These are phyloP conservation scores for Craseonycteris thonglongyai DNA, from an alignment of 2,113 vertebrate genomes.

Conservation along the genomic window DNA sequence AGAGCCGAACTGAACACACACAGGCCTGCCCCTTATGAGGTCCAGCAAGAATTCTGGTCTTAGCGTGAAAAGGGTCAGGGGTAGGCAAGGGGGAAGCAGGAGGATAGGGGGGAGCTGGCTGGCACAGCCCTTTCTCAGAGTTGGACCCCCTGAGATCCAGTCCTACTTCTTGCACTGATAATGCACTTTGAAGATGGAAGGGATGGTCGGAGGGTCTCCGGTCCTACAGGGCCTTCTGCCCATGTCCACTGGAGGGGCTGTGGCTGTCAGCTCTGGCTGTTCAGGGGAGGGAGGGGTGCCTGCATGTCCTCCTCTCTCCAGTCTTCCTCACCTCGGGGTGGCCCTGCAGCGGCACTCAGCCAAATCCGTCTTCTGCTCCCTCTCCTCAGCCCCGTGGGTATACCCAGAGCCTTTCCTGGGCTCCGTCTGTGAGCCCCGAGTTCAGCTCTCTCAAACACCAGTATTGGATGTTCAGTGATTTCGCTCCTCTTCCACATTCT, in stretches of 20 bases:
- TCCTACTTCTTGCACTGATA: conserved; percentile 85
- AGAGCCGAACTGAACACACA: conserved; percentile 84
- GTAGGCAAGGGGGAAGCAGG: conserved; percentile 10
- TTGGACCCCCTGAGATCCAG: conserved; percentile 69
- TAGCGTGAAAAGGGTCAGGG: conserved; percentile 74
- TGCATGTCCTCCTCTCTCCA: conserved; percentile 45
- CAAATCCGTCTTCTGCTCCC: conserved; percentile 48
- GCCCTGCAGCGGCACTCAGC: conserved; percentile 50
- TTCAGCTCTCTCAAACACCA: not conserved
- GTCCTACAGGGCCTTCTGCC: conserved; percentile 10
- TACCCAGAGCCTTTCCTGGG: not conserved
- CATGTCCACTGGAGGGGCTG: not conserved
- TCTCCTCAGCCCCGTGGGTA: not conserved
- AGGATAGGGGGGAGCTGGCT: conserved; percentile 47
- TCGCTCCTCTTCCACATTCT: not conserved
- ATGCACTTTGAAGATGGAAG: conserved; percentile 86
- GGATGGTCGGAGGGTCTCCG: conserved; percentile 60
- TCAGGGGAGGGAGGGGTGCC: not conserved
- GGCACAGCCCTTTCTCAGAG: conserved; percentile 56
- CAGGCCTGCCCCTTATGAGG: conserved; percentile 85
- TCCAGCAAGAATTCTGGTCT: conserved; percentile 92
- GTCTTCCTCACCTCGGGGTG: conserved; percentile 60
- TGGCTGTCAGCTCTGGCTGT: conserved; percentile 43
- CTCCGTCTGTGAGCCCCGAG: not conserved
- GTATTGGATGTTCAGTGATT: not conserved